A percentile compares a stretch with the other conserved stretches of the same genome.
Evolutionary conservation across 2,888 invertebrate species (phyloP).

Genomic region (Dicycla oo): DNA sequence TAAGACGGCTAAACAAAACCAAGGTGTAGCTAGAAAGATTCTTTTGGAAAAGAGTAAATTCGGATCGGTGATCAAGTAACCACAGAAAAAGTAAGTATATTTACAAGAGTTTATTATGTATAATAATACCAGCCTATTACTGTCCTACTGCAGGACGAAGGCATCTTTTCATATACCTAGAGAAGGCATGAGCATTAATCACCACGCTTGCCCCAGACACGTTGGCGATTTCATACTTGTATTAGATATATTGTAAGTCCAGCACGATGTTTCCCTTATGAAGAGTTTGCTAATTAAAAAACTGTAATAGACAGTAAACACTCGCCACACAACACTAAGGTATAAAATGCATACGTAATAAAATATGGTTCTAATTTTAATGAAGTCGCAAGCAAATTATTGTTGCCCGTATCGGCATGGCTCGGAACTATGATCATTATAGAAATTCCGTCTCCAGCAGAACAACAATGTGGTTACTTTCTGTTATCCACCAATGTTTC

Average conservation of each 20-base stretch:
- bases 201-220: background rate
- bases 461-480: too few species aligned
- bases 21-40: background rate
- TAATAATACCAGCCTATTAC: too few species aligned
- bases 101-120: background rate
- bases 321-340: background rate
- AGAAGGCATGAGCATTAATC: background rate
- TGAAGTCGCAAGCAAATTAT: background rate
- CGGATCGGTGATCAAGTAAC: background rate
- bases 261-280: background rate
- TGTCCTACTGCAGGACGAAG: background rate
- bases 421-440: background rate
- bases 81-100: background rate
- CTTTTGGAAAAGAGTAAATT: background rate
- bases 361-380: background rate
- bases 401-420: background rate
- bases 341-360: background rate
- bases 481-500: too few species aligned
- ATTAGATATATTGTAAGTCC: background rate
- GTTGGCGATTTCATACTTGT: background rate
- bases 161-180: too few species aligned
- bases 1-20: too few species aligned
- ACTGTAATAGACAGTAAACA: background rate
- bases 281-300: background rate
- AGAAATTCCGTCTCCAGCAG: background rate